Evolutionary conservation across 2,888 invertebrate species (phyloP), one percentile per base, ranked within the genome.

Genomic region (Lasioglossum marginatum): DNA sequence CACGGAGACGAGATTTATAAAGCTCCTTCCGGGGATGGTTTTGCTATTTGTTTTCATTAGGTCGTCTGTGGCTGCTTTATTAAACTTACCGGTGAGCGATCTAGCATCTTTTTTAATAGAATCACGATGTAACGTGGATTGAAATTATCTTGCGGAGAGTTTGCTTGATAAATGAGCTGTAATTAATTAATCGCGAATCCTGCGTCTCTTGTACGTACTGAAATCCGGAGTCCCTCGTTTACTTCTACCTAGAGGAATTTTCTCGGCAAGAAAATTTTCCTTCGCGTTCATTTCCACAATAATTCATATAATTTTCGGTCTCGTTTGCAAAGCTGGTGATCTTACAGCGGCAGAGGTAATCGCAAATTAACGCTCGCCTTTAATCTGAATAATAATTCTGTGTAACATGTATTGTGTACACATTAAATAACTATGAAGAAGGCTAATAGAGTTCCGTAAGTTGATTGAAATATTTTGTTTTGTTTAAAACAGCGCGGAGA

Each of bases 21-120:
- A 66, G 66, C 16, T 23, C 31, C 66, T 31, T 31, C 60, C 60
- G 60, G 31, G 60, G 16, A 63, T 63, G 60, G 31, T 63, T 19
- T 34, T 19, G 31, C 66, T 31, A 66, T 66, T 66, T 66, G 66
- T 66, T 66, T 34, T 34, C 66, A 63, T 63, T 34, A 66, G 34
- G 8, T 34, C 4, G 66, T 6, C 66, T 19, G 66, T 23, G 66
- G 66, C 34, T 34, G 31, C 19, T 66, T 66, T 66, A 34, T 66
- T 66, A 34, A 34, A 66, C 66, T 16, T 31, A 6, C 34, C 66
- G 34, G 66, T 34, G 66, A 66, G 19, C 34, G 34, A 66, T 66
- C 66, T 8, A 2, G 31, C 27, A 63, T 63, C 31, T 63, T 63
- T 63, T 63, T 63, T 63, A 63, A 31, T 14, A 31, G 31, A 31